Percentiles rank a stretch among this genome's conserved stretches.
phyloP scores from a whole-genome alignment of 2,888 invertebrate species.

The Peribatodes rhomboidaria region DNA sequence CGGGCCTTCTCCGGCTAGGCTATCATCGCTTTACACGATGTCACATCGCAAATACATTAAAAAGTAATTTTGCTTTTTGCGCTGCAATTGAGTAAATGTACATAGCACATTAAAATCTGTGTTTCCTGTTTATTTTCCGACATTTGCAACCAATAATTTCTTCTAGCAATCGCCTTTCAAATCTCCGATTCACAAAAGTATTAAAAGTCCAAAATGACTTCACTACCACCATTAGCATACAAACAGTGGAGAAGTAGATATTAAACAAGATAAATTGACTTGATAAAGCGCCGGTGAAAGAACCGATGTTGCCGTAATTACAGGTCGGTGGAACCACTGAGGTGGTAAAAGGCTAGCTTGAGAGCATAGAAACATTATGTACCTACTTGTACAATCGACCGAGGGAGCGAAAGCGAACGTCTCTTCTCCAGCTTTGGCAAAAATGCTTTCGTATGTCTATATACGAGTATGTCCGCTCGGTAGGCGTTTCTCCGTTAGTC shows the following conservation, averaged over 20 bases:
- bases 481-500: too few species aligned
- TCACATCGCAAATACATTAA: too few species aligned
- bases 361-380: background rate
- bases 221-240: conserved; percentile 74
- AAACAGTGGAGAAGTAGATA: conserved; percentile 74
- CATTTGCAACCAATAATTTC: conserved; percentile 35
- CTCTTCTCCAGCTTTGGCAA: too few species aligned
- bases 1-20: too few species aligned
- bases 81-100: too few species aligned
- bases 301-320: conserved; percentile 71
- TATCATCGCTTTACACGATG: too few species aligned
- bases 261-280: conserved; percentile 75
- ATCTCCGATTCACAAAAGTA: conserved; percentile 39
- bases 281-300: conserved; percentile 76
- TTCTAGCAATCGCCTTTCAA: conserved; percentile 38
- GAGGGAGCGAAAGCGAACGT: too few species aligned
- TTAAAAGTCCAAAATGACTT: conserved; percentile 48
- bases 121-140: conserved; percentile 20
- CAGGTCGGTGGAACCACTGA: conserved; percentile 49
- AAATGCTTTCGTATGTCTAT: too few species aligned
- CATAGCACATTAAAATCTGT: background rate
- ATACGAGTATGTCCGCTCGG: too few species aligned
- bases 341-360: conserved; percentile 49
- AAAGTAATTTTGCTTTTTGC: too few species aligned
- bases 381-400: too few species aligned